Base-by-base conservation (phyloP, 2,888 invertebrate genomes). In the Hirudinaria manillensis region DNA sequence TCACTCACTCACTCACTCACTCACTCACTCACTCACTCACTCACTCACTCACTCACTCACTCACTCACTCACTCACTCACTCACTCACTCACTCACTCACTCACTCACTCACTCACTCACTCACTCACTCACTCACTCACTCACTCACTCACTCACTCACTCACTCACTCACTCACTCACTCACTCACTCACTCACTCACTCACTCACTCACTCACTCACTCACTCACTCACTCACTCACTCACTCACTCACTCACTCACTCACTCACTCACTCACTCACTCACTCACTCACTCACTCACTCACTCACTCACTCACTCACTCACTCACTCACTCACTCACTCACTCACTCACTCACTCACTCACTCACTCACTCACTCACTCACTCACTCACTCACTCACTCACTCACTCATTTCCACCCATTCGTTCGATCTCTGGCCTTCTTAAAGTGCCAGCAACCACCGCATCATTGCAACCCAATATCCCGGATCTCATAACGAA, bases 291-390 rank as follows among this genome's bases (percentile, higher is more conserved):
- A 72, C 72, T 72, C 72, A 72, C 72, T 72, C 72, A 72, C 55
- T 72, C 72, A 72, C 72, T 72, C 72, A 72, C 72, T 72, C 72
- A 72, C 72, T 72, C 72, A 72, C 72, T 72, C 72, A 72, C 72
- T 72, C 72, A 72, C 72, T 72, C 72, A 72, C 72, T 72, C 72
- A 72, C 72, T 72, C 72, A 72, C 72, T 72, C 72, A 72, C 72
- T 72, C 72, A 72, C 72, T 72, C 55, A 72, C 72, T 72, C 72
- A 72, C 75, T 75, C 75, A 74, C 75, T 75, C 75, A 74, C 71
- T 75, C 75, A 74, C 75, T 74, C 75, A 24, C 75, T 74, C 75
- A 21, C 75, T 3, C 75, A 27, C 75, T 74, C 75, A 27, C 71
- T 3, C 71, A 51, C 75, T 51, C 75, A 51, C 75, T 51, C 75